Conservation (phyloP, 2,797 vertebrate genomes). For the Microctenopoma stevenorrisi region DNA sequence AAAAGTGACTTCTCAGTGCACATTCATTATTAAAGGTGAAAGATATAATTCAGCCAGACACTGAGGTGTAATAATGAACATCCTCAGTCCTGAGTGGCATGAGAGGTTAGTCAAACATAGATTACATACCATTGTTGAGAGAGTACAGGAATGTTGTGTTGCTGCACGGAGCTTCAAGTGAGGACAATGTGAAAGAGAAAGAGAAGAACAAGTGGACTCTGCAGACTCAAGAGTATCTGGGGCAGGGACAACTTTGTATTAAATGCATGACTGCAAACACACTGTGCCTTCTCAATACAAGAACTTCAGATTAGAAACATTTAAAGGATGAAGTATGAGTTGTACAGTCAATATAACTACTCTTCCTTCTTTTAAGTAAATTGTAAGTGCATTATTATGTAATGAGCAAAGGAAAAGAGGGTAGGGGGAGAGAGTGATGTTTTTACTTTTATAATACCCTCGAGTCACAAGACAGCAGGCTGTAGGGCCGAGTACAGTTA, state of each 20-base stretch:
- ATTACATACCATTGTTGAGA: constrained; percentile 52
- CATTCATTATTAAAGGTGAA: constrained; percentile 48
- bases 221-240: not conserved
- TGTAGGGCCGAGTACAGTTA: constrained; percentile 3
- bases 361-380: not conserved
- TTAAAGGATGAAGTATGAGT: too few relatives aligned
- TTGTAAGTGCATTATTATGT: not conserved
- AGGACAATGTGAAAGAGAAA: constrained; percentile 39
- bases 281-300: not conserved
- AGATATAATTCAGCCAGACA: constrained; percentile 29
- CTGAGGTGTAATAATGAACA: constrained; percentile 60
- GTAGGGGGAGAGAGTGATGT: not conserved
- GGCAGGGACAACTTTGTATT: constrained; percentile 15
- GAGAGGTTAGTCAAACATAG: constrained; percentile 46
- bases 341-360: not conserved
- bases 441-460: not conserved
- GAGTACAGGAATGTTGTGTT: constrained; percentile 42
- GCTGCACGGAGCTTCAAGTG: constrained; percentile 6
- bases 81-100: constrained; percentile 27
- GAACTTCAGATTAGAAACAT: not conserved
- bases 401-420: too few relatives aligned
- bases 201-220: constrained; percentile 13
- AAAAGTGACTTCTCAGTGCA: constrained; percentile 30
- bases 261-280: constrained; percentile 2
- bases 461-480: not conserved